Conservation (phyloP, 2,113 vertebrate genomes). For the Chaetorhynchus papuensis region DNA sequence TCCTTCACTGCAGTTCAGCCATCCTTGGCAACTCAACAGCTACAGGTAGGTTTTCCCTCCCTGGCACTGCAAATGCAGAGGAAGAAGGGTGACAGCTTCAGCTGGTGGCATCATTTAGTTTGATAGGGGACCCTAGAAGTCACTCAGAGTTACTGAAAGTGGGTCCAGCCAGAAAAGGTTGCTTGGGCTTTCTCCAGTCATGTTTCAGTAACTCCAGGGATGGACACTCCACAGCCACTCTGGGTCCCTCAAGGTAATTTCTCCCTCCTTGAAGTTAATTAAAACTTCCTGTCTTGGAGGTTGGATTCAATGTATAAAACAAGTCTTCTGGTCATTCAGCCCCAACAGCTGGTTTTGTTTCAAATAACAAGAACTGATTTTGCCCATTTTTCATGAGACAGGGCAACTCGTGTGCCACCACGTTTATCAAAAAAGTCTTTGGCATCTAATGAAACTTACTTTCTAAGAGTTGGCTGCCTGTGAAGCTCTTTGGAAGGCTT, state of each 20-base stretch:
- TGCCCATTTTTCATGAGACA: neutral
- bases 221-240: neutral
- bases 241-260: rapidly evolving
- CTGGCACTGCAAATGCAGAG: neutral
- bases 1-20: neutral
- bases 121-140: neutral
- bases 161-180: neutral
- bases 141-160: neutral
- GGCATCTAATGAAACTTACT: constrained; percentile 31
- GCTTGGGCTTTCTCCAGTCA: neutral
- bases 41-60: neutral
- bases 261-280: neutral
- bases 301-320: neutral
- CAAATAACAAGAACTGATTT: neutral
- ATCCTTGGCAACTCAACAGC: neutral
- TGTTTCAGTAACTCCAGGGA: neutral
- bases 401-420: neutral
- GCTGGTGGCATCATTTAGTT: neutral
- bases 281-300: neutral
- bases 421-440: neutral
- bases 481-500: constrained; percentile 39
- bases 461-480: neutral
- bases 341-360: neutral
- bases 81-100: neutral
- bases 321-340: neutral